Evolutionary conservation across 2,888 invertebrate genomes (phyloP).

Genomic region (Argyresthia goedartella): DNA sequence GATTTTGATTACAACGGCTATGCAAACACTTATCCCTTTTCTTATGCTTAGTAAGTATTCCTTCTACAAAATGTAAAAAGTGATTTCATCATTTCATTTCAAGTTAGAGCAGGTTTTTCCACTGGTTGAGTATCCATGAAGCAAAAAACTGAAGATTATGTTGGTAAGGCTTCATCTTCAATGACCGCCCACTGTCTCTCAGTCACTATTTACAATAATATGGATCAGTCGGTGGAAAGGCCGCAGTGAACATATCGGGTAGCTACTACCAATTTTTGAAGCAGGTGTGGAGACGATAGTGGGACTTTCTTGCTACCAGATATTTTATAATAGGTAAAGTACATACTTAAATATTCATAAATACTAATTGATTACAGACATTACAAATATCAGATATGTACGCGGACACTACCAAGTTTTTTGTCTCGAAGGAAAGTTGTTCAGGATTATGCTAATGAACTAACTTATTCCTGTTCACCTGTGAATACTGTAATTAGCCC

Average conservation of each 20-base stretch:
- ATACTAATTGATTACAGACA: neutral
- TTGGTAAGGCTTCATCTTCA: constrained; percentile 40
- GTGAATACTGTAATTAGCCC: too few relatives aligned
- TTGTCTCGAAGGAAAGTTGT: too few relatives aligned
- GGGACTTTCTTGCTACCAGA: too few relatives aligned
- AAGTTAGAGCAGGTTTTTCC: neutral
- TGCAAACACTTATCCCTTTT: too few relatives aligned
- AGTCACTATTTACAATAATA: neutral
- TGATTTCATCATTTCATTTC: neutral
- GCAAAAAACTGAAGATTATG: constrained; percentile 49
- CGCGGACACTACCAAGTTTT: too few relatives aligned
- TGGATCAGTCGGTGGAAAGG: neutral
- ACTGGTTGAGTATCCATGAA: constrained; percentile 34
- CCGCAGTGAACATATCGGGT: neutral
- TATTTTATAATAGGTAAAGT: neutral
- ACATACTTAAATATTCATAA: neutral
- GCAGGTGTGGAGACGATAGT: too few relatives aligned
- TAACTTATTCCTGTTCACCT: too few relatives aligned
- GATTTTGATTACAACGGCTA: too few relatives aligned
- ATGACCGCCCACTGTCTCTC: constrained; percentile 5
- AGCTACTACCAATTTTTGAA: neutral
- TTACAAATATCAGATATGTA: neutral
- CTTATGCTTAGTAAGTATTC: too few relatives aligned
- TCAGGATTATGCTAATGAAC: too few relatives aligned
- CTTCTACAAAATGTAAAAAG: too few relatives aligned